Evolutionary conservation across 2,888 invertebrate species (phyloP), one percentile per base, ranked within the genome.

Genomic region (Chrysopilus asiliformis): DNA sequence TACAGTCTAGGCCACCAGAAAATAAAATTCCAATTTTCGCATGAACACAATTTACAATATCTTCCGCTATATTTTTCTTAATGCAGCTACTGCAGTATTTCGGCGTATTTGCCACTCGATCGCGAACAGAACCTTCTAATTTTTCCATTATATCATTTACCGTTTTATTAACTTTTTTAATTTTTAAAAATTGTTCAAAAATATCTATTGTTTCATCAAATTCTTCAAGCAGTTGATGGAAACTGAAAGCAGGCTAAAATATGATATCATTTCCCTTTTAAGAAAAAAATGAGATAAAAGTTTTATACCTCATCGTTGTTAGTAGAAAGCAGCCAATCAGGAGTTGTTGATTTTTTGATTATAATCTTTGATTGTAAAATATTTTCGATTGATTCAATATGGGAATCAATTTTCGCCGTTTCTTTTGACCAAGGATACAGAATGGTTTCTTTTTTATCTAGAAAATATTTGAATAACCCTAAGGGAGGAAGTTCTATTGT

Each of bases 1-100:
- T 78, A 41, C 94, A 95, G 64, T 98, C 98, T 25, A 98, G 68
- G 12, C 95, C 95, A 26, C 97, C 98, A 43, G 97, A 97, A 67
- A 95, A 97, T 46, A 94, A 66, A 38, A 98, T 67, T 28, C 80
- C 86, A 20, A 86, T 65, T 53, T 78, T 75, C 18, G 77, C 67
- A 61, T 80, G 79, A 29, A 46, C 45, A 49, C 79, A 79, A 3
- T 34, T 31, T 25, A 30, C 27, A 13, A 16, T 4, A 3, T 14
- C 16, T 9, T 29, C 16, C 9, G 17, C 3, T 9, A 20, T 15
- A 18, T 27, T 16, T 24, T 36, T 15, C 43, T 47, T 48, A 24
- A 74, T 53, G 53, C 82, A 82, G 33, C 62, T 51, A 49, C 66
- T 68, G 53, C 83, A 83, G 52, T 61, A 71, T 31, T 67, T 60